Percentiles rank a stretch among this genome's conserved stretches.
Conservation (phyloP, 2,888 invertebrate species). For the Cepaea hortensis region DNA sequence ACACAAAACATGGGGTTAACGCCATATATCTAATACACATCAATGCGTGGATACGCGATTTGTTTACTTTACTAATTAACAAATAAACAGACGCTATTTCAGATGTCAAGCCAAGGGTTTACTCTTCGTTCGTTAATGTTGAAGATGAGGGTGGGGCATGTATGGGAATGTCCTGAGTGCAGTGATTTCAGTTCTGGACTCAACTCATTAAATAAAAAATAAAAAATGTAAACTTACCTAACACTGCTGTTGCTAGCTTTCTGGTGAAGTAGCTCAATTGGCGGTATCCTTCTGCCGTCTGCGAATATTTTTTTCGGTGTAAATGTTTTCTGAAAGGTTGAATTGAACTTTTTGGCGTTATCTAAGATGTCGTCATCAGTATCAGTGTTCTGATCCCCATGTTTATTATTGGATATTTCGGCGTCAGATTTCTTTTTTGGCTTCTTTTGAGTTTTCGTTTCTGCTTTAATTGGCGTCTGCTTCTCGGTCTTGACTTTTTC, state of each 20-base stretch:
- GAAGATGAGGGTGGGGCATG: too few relatives aligned
- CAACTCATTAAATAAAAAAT: too few relatives aligned
- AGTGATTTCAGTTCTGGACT: too few relatives aligned
- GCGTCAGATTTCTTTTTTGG: neutral
- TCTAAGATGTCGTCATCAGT: slow-evolving; percentile 24
- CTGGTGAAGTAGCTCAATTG: slow-evolving; percentile 67
- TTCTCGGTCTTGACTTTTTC: neutral
- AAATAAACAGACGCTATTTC: too few relatives aligned
- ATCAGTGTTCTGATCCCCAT: neutral
- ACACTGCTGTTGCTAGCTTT: slow-evolving; percentile 70
- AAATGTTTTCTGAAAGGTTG: slow-evolving; percentile 60
- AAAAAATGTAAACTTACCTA: slow-evolving; percentile 55
- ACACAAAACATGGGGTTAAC: too few relatives aligned
- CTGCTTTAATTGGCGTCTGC: slow-evolving; percentile 7
- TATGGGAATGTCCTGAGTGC: too few relatives aligned
- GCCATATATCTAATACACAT: too few relatives aligned
- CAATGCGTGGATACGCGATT: too few relatives aligned
- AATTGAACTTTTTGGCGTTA: slow-evolving; percentile 64
- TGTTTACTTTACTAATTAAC: too few relatives aligned
- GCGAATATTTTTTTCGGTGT: slow-evolving; percentile 70
- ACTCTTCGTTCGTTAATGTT: too few relatives aligned
- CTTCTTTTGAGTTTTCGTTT: neutral
- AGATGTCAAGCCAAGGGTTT: too few relatives aligned
- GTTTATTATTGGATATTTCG: neutral
- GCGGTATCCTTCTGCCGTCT: slow-evolving; percentile 68